Base-by-base conservation (phyloP, 2,888 invertebrate species). In the Digitonthophagus gazella region DNA sequence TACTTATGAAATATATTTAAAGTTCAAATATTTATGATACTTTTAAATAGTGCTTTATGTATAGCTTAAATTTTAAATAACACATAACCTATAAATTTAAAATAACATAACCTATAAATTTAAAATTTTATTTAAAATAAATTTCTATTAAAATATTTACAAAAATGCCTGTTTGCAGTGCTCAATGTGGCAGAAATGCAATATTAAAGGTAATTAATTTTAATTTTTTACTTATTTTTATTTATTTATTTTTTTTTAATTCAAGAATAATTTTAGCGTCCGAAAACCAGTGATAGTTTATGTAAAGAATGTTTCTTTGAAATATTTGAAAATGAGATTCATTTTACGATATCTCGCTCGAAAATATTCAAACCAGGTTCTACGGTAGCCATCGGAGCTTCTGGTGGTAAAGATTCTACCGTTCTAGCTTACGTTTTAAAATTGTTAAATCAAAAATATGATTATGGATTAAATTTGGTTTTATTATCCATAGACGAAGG, bases 401-500 rank as follows among this genome's bases (percentile, higher is more conserved):
- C 95, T 54, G 96, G 96, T 22, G 96, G 96, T 20, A 95, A 95
- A 85, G 99, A 99, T 83, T 99, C 98, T 0, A 99, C 99, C 1
- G 99, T 99, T 14, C 85, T 99, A 67, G 98, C 98, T 0, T 93
- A 97, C 80, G 90, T 97, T 19, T 82, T 99, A 77, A 97, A 98
- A 84, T 85, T 92, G 1, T 85, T 99, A 8, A 99, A 99, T 81
- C 90, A 95, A 76, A 88, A 92, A 64, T 91, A 98, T 81, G 85
- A 93, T 72, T 99, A 99, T 84, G 95, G 94, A 0, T 84, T 99
- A 11, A 89, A 97, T 68, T 85, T 99, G 55, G 88, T 95, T 75
- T 85, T 99, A 20, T 85, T 99, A 55, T 99, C 98, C 0, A 96
- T 99, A 73, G 99, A 99, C 82, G 99, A 99, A 86, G 98, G 99